phyloP scores from a whole-genome alignment of 2,797 vertebrate species.

The Linurgus olivaceus region DNA sequence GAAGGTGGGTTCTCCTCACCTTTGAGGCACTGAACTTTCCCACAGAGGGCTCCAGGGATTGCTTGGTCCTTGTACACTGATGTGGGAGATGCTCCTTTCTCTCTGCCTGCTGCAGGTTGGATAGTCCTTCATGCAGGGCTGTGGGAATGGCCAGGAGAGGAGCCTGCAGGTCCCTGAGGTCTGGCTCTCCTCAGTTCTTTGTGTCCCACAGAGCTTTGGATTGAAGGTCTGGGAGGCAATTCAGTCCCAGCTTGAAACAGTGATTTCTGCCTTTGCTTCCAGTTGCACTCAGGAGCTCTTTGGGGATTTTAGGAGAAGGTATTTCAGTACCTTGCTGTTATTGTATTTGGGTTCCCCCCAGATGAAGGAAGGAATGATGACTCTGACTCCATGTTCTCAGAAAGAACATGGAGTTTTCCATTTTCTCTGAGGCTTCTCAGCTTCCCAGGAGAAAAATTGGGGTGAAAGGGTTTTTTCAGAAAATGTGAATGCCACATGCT shows the following conservation, averaged over 20 bases:
- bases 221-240: neutral
- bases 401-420: no score
- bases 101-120: neutral
- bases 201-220: neutral
- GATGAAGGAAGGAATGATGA: no score
- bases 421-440: no score
- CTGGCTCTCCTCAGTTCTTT: neutral
- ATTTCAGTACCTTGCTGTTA: neutral
- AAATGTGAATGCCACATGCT: no score
- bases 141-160: neutral
- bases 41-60: neutral
- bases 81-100: neutral
- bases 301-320: neutral
- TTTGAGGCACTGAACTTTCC: neutral
- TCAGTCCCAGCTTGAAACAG: neutral
- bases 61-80: neutral
- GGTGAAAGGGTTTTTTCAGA: no score
- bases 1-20: neutral
- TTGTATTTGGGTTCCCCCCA: no score
- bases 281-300: neutral
- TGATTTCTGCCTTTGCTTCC: neutral
- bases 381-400: no score
- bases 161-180: neutral
- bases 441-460: no score
- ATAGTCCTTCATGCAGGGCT: neutral